Conservation (phyloP, 2,797 vertebrate genomes). For the Lithobates pipiens region DNA sequence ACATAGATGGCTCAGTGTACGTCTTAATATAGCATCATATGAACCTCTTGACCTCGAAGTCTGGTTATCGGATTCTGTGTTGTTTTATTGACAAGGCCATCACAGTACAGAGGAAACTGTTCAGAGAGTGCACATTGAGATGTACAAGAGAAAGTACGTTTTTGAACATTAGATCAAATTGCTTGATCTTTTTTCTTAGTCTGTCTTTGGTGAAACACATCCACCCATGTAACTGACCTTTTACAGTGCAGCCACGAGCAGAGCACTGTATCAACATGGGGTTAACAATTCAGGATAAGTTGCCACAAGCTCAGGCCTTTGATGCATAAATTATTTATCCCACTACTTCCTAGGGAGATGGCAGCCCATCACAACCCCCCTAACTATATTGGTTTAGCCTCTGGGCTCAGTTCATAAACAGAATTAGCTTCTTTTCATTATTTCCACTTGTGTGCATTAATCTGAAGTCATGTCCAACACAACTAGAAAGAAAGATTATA, state of each 20-base stretch:
- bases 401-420: slow-evolving; percentile 63
- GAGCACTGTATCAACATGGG: slow-evolving; percentile 14
- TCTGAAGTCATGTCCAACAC: slow-evolving; percentile 61
- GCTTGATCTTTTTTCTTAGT: slow-evolving; percentile 20
- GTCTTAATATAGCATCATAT: slow-evolving; percentile 14
- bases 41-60: slow-evolving; percentile 10
- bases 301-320: slow-evolving; percentile 62
- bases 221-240: slow-evolving; percentile 22
- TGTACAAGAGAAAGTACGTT: background rate
- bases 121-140: slow-evolving; percentile 7
- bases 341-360: slow-evolving; percentile 56
- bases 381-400: slow-evolving; percentile 63
- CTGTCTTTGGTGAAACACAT: background rate
- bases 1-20: slow-evolving; percentile 10
- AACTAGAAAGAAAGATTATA: slow-evolving; percentile 62
- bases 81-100: slow-evolving; percentile 11
- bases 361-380: slow-evolving; percentile 61
- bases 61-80: slow-evolving; percentile 20
- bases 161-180: background rate
- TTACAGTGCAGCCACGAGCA: slow-evolving; percentile 10
- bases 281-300: slow-evolving; percentile 54
- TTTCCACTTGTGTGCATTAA: slow-evolving; percentile 61
- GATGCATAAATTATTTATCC: slow-evolving; percentile 62
- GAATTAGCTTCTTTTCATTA: slow-evolving; percentile 64
- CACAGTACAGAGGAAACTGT: slow-evolving; percentile 16